Evolutionary conservation across 2,113 vertebrate genomes (phyloP).

Genomic region (Pollimyrus isidori): DNA sequence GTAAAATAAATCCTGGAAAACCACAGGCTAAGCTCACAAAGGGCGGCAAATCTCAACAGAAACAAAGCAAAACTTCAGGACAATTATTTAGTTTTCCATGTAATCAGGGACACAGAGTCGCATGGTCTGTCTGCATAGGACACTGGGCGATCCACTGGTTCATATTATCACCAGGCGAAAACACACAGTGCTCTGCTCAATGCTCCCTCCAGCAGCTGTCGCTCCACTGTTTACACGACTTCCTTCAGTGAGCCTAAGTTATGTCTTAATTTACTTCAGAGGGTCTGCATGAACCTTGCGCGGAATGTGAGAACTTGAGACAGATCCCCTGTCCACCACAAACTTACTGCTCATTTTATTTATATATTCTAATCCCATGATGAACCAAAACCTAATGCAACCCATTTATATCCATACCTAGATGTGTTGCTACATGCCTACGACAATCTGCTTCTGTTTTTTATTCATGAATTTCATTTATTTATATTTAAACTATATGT

Average conservation of each 20-base stretch:
- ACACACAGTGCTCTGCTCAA: not conserved
- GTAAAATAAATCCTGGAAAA: slow-evolving; percentile 36
- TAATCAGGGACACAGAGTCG: not conserved
- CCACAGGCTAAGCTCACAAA: slow-evolving; percentile 26
- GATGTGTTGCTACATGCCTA: not conserved
- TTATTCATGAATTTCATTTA: not conserved
- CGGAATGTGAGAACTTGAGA: not conserved
- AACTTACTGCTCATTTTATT: not conserved
- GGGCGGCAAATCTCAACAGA: slow-evolving; percentile 3
- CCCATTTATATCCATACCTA: not conserved
- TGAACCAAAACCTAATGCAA: not conserved
- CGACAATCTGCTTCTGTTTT: not conserved
- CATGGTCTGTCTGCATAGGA: not conserved
- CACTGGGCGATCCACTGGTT: not conserved
- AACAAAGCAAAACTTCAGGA: not conserved
- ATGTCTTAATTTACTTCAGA: slow-evolving; percentile 9
- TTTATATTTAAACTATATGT: not conserved
- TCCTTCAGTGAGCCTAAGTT: not conserved
- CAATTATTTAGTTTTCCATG: not conserved
- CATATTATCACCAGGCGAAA: not conserved
- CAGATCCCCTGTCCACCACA: not conserved
- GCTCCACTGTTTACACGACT: not conserved
- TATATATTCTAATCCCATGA: not conserved
- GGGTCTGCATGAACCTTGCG: not conserved
- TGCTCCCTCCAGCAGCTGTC: not conserved